Evolutionary conservation across 2,888 invertebrate species (phyloP).

Genomic region (Sinohyriopsis cumingii): DNA sequence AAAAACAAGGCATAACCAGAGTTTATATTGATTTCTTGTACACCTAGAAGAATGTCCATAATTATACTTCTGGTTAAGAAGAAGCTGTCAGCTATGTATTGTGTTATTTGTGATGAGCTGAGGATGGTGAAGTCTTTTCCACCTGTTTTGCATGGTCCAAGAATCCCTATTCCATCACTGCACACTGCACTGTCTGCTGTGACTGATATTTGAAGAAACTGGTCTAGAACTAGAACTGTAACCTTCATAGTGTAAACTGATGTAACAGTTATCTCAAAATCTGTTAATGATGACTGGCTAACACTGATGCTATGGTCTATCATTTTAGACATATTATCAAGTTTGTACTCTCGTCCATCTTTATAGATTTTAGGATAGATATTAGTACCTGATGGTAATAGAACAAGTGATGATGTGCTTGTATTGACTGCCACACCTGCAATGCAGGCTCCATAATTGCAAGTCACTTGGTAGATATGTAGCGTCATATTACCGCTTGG

Average conservation of each 20-base stretch:
- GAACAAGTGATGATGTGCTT: conserved; percentile 25
- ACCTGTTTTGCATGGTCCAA: conserved; percentile 32
- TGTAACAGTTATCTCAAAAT: conserved; percentile 25
- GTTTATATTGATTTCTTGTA: conserved; percentile 13
- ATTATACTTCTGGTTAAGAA: conserved; percentile 26
- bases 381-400: conserved; percentile 37
- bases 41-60: conserved; percentile 20
- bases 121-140: conserved; percentile 26
- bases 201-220: conserved; percentile 36
- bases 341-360: conserved; percentile 16
- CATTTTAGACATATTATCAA: conserved; percentile 11
- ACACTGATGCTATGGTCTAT: conserved; percentile 24
- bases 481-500: conserved; percentile 25
- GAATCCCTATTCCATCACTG: conserved; percentile 32
- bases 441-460: conserved; percentile 47
- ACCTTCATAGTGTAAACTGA: conserved; percentile 22
- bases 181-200: conserved; percentile 29
- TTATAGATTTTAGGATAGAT: conserved; percentile 31
- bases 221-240: conserved; percentile 25
- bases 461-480: conserved; percentile 45
- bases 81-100: conserved; percentile 23
- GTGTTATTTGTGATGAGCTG: conserved; percentile 24
- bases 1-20: conserved; percentile 49
- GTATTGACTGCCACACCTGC: conserved; percentile 41
- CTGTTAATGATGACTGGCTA: conserved; percentile 25